These are phyloP conservation scores for Spodoptera frugiperda DNA, from an alignment of 1,140 invertebrate species.

Conservation along the genomic window DNA sequence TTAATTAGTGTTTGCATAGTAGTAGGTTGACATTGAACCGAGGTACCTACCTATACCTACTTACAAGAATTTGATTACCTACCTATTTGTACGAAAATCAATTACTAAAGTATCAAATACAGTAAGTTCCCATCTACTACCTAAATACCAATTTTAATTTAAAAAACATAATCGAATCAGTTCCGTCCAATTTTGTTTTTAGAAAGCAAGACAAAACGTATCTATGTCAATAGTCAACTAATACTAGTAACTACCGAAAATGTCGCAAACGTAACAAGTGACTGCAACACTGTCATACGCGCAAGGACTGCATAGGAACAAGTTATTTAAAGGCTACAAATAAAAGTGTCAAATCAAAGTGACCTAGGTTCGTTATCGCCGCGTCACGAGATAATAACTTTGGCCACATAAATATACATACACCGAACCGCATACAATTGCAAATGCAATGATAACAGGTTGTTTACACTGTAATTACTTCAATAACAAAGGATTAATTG, in stretches of 20 bases:
- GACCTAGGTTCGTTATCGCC: slow-evolving; percentile 52
- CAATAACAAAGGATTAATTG: slow-evolving; percentile 25
- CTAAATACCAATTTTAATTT: too few species aligned
- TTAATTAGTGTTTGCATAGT: too few species aligned
- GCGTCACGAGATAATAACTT: slow-evolving; percentile 13
- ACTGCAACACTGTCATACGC: neutral
- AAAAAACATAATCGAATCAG: too few species aligned
- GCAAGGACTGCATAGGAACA: slow-evolving; percentile 2
- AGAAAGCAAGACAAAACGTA: too few species aligned
- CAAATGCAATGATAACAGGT: slow-evolving; percentile 38
- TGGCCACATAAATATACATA: slow-evolving; percentile 29
- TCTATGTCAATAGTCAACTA: neutral
- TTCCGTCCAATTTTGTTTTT: too few species aligned
- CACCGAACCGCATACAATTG: slow-evolving; percentile 40
- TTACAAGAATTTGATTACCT: too few species aligned
- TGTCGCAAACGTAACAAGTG: neutral
- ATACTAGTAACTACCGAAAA: neutral
- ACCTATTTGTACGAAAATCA: too few species aligned
- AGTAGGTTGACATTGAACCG: too few species aligned
- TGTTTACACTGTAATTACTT: slow-evolving; percentile 36
- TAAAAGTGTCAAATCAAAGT: slow-evolving; percentile 53
- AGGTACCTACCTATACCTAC: too few species aligned
- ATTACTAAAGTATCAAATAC: too few species aligned
- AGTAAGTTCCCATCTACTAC: too few species aligned
- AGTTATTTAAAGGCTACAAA: slow-evolving; percentile 20